Base-by-base conservation (phyloP, 2,797 vertebrate genomes). In the Chrysocyon brachyurus region DNA sequence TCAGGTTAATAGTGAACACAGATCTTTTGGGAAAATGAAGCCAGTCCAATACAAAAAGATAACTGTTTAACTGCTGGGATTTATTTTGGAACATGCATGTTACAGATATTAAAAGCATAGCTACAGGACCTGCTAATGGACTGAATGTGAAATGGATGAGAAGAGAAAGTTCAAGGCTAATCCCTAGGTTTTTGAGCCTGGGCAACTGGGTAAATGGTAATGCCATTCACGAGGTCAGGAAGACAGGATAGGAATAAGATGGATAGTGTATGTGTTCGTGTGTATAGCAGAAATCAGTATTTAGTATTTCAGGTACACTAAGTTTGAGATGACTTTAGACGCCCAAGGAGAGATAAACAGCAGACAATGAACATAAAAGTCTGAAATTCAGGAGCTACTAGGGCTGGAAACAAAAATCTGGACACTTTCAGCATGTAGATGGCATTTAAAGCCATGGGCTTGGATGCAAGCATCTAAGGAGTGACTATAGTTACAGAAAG, bases 101-200 rank as follows among this genome's bases (percentile, higher is more conserved):
- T 90, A 87, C 36, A 26, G 72, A 73, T 77, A 85, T 96, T 78
- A 22, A 73, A 95, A 97, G 33, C 49, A 85, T 7, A 84, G 36
- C 52, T 90, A 9, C 21, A 72, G 75, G 24, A 79, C 15, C 57
- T 92, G 14, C 33, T 90, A 77, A 59, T 54, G 9, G 17, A 56
- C 0, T 87, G 40, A 93, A 94, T 81, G 31, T 68, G 5, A 94
- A 96, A 84, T 21, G 46, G 17, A 36, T 40, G 70, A 92, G 17
- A 93, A 90, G 36, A 91, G 22, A 70, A 92, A 86, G 12, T 86
- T 79, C 12, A 85, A 78, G 28, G 86, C 24, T 49, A 91, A 92
- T 75, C 9, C 21, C 12, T 92, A 24, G 0, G 33, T 4, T 68
- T 49, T 46, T 72, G 63, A 36, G 17, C 9, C 33, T 56, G 46